Conservation (phyloP, 1,140 invertebrate species). For the Caerostris darwini region DNA sequence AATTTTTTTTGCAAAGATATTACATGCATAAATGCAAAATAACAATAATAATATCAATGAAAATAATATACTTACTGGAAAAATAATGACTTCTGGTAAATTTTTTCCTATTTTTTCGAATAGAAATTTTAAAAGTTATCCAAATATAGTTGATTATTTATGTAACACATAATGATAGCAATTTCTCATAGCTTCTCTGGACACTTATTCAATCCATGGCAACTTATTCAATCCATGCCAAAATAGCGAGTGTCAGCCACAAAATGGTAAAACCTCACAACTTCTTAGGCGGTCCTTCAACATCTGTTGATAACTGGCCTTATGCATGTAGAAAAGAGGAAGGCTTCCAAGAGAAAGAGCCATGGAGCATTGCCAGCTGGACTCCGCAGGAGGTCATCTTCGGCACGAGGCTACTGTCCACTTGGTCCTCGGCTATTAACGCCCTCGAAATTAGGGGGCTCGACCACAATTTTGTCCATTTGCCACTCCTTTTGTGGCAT, state of each 20-base stretch:
- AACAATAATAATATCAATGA: no score
- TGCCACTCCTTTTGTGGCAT: not conserved
- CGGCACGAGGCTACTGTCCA: conserved; percentile 69
- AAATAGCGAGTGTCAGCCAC: conserved; percentile 21
- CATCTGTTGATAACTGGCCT: conserved; percentile 72
- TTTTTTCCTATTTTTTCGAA: no score
- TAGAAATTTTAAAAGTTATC: no score
- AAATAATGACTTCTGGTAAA: no score
- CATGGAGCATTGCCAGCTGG: conserved; percentile 59
- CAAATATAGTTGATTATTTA: no score
- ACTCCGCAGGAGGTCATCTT: conserved; percentile 56
- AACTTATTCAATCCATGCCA: not conserved
- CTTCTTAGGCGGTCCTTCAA: conserved; percentile 63
- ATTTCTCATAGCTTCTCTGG: no score
- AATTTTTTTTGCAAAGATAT: no score
- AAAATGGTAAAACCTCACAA: not conserved
- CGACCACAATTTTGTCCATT: not conserved
- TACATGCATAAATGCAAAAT: no score
- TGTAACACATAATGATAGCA: no score
- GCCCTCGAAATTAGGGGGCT: conserved; percentile 26
- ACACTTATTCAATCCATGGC: no score
- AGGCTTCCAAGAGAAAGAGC: not conserved
- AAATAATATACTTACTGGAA: no score
- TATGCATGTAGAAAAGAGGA: not conserved
- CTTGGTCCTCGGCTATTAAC: conserved; percentile 22